Evolutionary conservation across 2,888 invertebrate species (phyloP).

Genomic region (Harpalus rubripes): DNA sequence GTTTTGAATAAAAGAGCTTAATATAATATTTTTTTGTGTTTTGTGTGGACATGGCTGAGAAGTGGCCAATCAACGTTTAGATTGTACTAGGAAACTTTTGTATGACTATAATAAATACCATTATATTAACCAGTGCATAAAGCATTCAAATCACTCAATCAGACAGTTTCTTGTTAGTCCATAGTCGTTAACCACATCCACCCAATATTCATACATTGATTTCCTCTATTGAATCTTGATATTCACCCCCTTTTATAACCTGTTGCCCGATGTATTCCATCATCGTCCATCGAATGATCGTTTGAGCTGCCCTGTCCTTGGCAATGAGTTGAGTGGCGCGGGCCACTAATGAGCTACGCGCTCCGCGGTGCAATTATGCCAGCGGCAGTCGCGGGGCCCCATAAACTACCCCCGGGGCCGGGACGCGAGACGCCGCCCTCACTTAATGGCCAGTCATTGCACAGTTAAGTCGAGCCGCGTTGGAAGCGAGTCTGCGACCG

Average conservation of each 20-base stretch:
- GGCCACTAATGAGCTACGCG: constrained; percentile 47
- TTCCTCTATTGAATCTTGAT: too few relatives aligned
- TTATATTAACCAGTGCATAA: too few relatives aligned
- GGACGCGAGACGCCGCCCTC: background rate
- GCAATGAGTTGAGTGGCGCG: background rate
- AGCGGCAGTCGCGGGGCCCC: constrained; percentile 23
- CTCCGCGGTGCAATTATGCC: constrained; percentile 45
- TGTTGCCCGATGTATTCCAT: background rate
- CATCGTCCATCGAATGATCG: background rate
- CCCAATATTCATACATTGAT: too few relatives aligned
- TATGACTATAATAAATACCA: too few relatives aligned
- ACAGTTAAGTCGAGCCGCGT: constrained; percentile 35
- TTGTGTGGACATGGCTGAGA: too few relatives aligned
- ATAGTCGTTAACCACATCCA: too few relatives aligned
- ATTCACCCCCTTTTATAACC: background rate
- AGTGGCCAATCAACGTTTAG: too few relatives aligned
- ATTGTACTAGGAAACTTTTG: too few relatives aligned
- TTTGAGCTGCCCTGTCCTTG: constrained; percentile 1
- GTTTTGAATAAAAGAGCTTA: too few relatives aligned
- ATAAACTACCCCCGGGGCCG: constrained; percentile 22
- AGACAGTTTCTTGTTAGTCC: too few relatives aligned
- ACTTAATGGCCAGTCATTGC: constrained; percentile 51
- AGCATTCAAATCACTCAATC: too few relatives aligned
- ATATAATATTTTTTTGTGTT: too few relatives aligned
- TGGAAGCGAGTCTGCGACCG: background rate